A percentile compares a stretch with the other conserved stretches of the same genome.
phyloP scores from a whole-genome alignment of 2,888 invertebrate genomes.

The Barypeithes pellucidus region DNA sequence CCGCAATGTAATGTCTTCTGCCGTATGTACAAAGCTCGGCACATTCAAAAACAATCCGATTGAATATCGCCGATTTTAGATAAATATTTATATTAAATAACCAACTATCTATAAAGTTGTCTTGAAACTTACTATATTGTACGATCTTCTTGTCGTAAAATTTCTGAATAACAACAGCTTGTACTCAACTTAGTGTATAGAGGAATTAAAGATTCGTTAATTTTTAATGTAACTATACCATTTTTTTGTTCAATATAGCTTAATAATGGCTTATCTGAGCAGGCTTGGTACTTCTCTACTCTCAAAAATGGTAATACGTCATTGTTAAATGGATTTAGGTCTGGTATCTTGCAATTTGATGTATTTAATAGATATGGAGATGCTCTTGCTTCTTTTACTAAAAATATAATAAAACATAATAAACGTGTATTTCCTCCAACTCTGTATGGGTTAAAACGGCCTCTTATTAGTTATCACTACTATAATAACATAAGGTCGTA shows the following conservation, averaged over 20 bases:
- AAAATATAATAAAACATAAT: slow-evolving; percentile 20
- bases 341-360: slow-evolving; percentile 61
- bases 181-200: slow-evolving; percentile 59
- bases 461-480: no score
- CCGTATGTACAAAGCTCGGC: no score
- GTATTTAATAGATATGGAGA: slow-evolving; percentile 59
- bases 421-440: no score
- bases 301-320: slow-evolving; percentile 59
- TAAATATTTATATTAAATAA: no score
- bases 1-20: no score
- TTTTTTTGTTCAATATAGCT: slow-evolving; percentile 59
- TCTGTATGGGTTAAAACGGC: no score
- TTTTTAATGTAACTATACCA: slow-evolving; percentile 54
- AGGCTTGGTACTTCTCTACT: slow-evolving; percentile 57
- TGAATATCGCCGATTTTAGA: no score
- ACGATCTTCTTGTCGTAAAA: slow-evolving; percentile 59
- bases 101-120: no score
- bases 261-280: slow-evolving; percentile 58
- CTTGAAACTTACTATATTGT: slow-evolving; percentile 36
- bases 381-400: neutral
- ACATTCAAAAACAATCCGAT: no score
- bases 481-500: no score
- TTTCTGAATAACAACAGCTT: slow-evolving; percentile 64
- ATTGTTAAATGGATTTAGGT: slow-evolving; percentile 60
- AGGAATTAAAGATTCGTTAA: slow-evolving; percentile 57